phyloP scores from a whole-genome alignment of 2,797 vertebrate genomes.

The Fundulus diaphanus region DNA sequence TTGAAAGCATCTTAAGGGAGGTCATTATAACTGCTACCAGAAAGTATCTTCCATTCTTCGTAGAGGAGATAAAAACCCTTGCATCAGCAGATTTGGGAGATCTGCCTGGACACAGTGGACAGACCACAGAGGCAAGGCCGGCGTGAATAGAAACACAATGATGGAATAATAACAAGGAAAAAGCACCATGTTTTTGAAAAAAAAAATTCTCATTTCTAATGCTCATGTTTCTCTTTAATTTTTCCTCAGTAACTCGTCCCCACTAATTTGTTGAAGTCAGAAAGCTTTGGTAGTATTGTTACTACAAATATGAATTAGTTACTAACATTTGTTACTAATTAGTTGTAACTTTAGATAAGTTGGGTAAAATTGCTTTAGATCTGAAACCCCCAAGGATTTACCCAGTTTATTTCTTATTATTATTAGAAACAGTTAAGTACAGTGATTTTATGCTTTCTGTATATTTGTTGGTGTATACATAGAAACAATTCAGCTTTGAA shows the following conservation, averaged over 20 bases:
- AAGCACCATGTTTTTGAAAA: conserved; percentile 2
- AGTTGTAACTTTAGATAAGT: no score
- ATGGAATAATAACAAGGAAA: background rate
- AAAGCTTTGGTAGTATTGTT: background rate
- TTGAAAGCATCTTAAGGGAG: conserved; percentile 74
- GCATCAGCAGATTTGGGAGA: conserved; percentile 57
- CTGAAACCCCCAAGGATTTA: no score
- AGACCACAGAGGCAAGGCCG: conserved; percentile 29
- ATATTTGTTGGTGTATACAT: no score
- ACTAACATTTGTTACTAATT: no score
- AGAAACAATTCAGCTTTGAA: no score
- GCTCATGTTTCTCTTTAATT: no score
- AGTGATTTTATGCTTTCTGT: no score
- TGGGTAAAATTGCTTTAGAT: no score
- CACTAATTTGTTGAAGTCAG: conserved; percentile 9
- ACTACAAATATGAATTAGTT: no score
- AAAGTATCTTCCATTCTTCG: conserved; percentile 50
- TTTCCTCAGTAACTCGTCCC: no score
- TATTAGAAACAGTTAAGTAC: no score
- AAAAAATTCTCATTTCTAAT: conserved; percentile 3
- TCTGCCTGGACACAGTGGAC: conserved; percentile 30
- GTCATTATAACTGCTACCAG: conserved; percentile 77
- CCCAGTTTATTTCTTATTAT: no score
- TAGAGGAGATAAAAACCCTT: conserved; percentile 54
- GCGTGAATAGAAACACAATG: conserved; percentile 14